Evolutionary conservation across 2,888 invertebrate species (phyloP).

Genomic region (Hypselothyrea guttata): DNA sequence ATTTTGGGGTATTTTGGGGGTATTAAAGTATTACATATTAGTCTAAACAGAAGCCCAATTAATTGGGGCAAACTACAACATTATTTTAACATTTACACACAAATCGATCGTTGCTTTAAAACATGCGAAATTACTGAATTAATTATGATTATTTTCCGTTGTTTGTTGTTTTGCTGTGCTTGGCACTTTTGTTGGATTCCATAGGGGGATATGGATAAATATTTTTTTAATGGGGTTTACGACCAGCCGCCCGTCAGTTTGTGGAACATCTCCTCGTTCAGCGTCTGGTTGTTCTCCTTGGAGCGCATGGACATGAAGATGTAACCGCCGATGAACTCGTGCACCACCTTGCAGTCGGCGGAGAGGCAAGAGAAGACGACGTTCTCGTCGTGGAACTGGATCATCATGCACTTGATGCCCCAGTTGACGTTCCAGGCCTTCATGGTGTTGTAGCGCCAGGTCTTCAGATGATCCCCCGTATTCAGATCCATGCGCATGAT

Average conservation of each 20-base stretch:
- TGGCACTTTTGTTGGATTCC: slow-evolving; percentile 58
- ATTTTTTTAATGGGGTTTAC: slow-evolving; percentile 42
- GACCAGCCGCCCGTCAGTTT: slow-evolving; percentile 98
- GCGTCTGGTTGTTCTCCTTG: slow-evolving; percentile 97
- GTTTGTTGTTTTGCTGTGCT: slow-evolving; percentile 59
- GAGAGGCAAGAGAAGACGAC: slow-evolving; percentile 97
- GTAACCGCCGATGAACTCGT: slow-evolving; percentile 99
- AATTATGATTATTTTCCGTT: no score
- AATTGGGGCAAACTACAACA: background rate
- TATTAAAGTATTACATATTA: slow-evolving; percentile 43
- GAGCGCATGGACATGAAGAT: slow-evolving; percentile 99
- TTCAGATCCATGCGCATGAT: slow-evolving; percentile 97
- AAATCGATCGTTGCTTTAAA: slow-evolving; percentile 34
- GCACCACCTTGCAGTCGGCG: slow-evolving; percentile 98
- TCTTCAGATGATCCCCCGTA: slow-evolving; percentile 96
- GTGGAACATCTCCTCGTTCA: slow-evolving; percentile 98
- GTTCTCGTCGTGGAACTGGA: slow-evolving; percentile 98
- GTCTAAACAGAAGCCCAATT: slow-evolving; percentile 35
- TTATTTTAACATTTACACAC: slow-evolving; percentile 56
- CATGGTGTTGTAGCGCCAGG: slow-evolving; percentile 98
- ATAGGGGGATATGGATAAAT: background rate
- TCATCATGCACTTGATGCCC: slow-evolving; percentile 99
- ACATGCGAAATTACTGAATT: slow-evolving; percentile 63
- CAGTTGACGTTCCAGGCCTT: slow-evolving; percentile 99
- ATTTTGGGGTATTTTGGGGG: background rate